A percentile compares a stretch with the other conserved stretches of the same genome.
Conservation (phyloP, 2,113 vertebrate genomes). For the Rhinolophus sinicus region DNA sequence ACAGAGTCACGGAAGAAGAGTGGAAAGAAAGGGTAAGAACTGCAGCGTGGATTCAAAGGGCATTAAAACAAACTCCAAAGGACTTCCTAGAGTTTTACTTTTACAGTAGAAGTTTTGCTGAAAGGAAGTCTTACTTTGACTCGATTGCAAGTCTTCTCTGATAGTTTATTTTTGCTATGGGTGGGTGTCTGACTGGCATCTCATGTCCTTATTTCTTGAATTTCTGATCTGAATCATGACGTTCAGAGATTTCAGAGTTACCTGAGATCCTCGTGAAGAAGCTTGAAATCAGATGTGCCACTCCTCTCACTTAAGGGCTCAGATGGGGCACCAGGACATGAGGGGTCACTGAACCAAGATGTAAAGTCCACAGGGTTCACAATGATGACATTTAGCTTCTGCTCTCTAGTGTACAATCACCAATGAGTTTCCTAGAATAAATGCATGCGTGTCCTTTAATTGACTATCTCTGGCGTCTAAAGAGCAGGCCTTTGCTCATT, state of each 20-base stretch:
- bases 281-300: neutral
- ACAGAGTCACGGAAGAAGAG: conserved; percentile 95
- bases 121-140: neutral
- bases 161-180: neutral
- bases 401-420: neutral
- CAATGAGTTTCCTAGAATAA: neutral
- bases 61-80: neutral
- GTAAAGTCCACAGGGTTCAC: neutral
- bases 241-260: neutral
- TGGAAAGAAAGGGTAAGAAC: conserved; percentile 95
- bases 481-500: neutral
- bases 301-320: neutral
- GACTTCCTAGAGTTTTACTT: neutral
- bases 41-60: neutral
- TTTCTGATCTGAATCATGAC: neutral
- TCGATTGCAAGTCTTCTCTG: neutral
- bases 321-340: neutral
- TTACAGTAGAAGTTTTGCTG: neutral
- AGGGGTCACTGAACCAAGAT: neutral
- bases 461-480: neutral
- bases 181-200: neutral
- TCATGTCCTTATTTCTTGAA: neutral
- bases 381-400: neutral
- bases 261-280: neutral
- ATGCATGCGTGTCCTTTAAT: neutral